Conservation (phyloP, 2,113 vertebrate genomes). For the Nyctereutes procyonoides region DNA sequence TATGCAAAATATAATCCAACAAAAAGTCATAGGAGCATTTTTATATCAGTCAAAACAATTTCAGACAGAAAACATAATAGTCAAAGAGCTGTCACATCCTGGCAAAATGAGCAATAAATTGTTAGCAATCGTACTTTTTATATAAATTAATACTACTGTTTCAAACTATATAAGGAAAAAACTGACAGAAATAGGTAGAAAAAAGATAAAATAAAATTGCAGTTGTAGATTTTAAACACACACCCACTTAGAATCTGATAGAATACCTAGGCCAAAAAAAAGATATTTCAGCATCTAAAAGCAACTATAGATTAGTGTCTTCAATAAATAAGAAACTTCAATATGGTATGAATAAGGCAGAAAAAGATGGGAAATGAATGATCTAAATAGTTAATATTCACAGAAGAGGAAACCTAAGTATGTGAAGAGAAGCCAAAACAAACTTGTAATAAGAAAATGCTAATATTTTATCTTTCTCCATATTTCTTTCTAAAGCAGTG, state of each 20-base stretch:
- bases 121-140: background rate
- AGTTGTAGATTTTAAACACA: conserved; percentile 11
- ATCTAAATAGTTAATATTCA: background rate
- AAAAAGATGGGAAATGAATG: background rate
- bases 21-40: conserved; percentile 10
- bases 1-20: background rate
- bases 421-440: background rate
- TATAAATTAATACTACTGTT: background rate
- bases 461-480: background rate
- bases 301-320: background rate
- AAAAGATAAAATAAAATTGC: conserved; percentile 24
- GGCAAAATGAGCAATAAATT: conserved; percentile 24
- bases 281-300: background rate
- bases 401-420: background rate
- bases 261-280: background rate
- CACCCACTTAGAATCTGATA: background rate
- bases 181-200: background rate
- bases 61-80: background rate
- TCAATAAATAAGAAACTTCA: background rate
- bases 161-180: background rate
- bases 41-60: background rate
- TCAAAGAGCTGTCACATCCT: background rate
- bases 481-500: conserved; percentile 30
- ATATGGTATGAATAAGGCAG: background rate
- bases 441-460: background rate